These are phyloP conservation scores for Oriolus oriolus DNA, from an alignment of 2,113 vertebrate genomes.

Conservation along the genomic window DNA sequence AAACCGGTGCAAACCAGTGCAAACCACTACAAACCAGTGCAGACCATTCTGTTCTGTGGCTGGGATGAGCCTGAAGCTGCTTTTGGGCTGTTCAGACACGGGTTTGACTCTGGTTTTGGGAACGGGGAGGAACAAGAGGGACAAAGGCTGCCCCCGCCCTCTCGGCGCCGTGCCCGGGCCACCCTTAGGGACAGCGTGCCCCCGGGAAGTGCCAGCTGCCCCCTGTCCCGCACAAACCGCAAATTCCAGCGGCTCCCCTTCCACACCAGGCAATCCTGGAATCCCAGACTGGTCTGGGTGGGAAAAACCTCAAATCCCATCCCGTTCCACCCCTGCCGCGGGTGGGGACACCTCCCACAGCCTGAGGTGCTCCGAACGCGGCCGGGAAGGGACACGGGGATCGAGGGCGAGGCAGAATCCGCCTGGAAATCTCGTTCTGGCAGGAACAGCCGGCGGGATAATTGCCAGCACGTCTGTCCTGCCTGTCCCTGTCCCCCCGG, in stretches of 20 bases:
- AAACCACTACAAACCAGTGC: not conserved
- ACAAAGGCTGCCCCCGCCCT: not conserved
- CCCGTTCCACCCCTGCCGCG: accelerated
- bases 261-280: too few relatives aligned
- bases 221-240: accelerated
- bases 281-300: not conserved
- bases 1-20: too few relatives aligned
- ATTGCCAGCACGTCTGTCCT: not conserved
- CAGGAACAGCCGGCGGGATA: not conserved
- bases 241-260: not conserved
- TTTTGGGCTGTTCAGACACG: accelerated
- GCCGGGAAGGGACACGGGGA: not conserved
- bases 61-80: not conserved
- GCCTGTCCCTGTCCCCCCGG: not conserved
- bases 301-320: not conserved
- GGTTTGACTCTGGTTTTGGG: not conserved
- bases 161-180: accelerated
- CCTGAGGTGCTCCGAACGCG: accelerated
- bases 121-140: not conserved
- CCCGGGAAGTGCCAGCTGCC: not conserved
- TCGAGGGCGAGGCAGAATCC: not conserved
- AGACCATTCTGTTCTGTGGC: not conserved
- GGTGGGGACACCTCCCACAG: not conserved
- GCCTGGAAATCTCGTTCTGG: not conserved
- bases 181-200: not conserved